Conservation (phyloP, 2,113 vertebrate genomes). For the Ellobius talpinus region DNA sequence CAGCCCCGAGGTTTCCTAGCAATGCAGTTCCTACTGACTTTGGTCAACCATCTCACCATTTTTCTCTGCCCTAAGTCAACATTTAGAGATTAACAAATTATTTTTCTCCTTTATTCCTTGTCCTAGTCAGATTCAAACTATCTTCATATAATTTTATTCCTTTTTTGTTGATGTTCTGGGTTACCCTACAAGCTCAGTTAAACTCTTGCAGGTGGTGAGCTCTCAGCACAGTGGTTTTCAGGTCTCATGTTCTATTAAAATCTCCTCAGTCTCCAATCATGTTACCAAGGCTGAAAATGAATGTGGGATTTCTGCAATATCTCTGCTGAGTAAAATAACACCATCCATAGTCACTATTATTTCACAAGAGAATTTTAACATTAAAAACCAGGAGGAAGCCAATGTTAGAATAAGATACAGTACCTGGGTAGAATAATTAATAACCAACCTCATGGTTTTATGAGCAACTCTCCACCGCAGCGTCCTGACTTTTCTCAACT, state of each 20-base stretch:
- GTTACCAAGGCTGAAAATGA: background rate
- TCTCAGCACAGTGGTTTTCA: background rate
- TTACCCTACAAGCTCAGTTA: background rate
- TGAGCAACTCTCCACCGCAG: background rate
- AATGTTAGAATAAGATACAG: background rate
- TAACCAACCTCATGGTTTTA: background rate
- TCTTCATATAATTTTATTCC: background rate
- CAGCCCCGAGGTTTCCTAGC: background rate
- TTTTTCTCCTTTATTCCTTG: background rate
- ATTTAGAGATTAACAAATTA: background rate
- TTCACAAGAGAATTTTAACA: constrained; percentile 10
- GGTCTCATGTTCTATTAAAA: background rate
- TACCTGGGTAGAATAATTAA: background rate
- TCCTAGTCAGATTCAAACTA: background rate
- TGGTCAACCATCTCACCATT: background rate
- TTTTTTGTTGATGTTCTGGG: background rate
- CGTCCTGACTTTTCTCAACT: background rate
- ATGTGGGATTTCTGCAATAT: background rate
- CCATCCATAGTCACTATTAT: background rate
- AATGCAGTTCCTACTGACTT: background rate
- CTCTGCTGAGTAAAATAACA: background rate
- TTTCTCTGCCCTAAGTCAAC: background rate
- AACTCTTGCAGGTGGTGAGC: background rate
- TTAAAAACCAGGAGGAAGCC: background rate
- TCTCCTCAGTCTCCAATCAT: background rate